Evolutionary conservation across 2,113 vertebrate species (phyloP), one percentile per base, ranked within the genome.

Genomic region (Anhinga rufa): DNA sequence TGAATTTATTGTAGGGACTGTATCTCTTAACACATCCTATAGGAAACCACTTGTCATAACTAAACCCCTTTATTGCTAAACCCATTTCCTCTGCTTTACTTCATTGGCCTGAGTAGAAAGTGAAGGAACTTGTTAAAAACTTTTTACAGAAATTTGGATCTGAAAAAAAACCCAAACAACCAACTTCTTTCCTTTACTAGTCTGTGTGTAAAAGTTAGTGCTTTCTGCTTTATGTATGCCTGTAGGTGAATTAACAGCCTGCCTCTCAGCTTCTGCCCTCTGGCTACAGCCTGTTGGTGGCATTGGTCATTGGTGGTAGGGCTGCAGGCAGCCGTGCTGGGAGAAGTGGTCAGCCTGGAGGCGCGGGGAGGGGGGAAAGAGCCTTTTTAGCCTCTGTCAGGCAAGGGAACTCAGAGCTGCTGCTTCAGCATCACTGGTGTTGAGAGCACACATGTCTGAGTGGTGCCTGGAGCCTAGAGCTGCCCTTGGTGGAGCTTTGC

Each of bases 281-380:
- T 31, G 46, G 14, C 15, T 7, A 5, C 34, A 40, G 60, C 44
- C 48, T n/a, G 10, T 17, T 44, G 62, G 24, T 58, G 24, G 24
- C 14, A 4, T 24, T 54, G 48, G 17, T 31, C 2, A 0, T 21
- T 0, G 5, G 40, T 3, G 6, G n/a, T 3, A 2, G 24, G 34
- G 68, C n/a, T 54, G 61, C 34, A 31, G 12, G 19, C 9, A 26
- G 57, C 46, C 2, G 2, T 19, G 18, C 58, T 79, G 77, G 58
- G 54, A 70, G 69, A n/a, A 17, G 69, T 13, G 32, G 12, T 42
- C 44, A 54, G 17, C 38, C 40, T 32, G 62, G 38, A 36, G 21
- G 18, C 48, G 22, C 0, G 2, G 36, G n/a, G 44, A 54, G 15
- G 36, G 36, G 51, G 17, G 20, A 36, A 34, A 88, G 49, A 75